Percentiles rank a stretch among this genome's conserved stretches.
phyloP scores from a whole-genome alignment of 2,113 vertebrate genomes.

The Solenodon paradoxus region DNA sequence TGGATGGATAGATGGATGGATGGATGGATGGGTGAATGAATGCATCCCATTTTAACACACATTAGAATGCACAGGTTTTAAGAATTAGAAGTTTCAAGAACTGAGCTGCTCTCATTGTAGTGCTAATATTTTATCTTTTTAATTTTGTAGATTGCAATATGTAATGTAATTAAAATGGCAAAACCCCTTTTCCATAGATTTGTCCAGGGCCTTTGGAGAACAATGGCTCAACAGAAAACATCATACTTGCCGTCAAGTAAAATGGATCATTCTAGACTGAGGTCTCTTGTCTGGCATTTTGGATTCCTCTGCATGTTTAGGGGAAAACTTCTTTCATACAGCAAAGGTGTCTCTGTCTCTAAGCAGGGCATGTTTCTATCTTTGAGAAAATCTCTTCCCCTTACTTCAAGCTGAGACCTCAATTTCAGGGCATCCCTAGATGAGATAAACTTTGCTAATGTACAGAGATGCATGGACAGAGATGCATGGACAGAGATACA shows the following conservation, averaged over 20 bases:
- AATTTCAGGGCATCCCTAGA: not conserved
- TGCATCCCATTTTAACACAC: not conserved
- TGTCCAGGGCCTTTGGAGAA: conserved; percentile 59
- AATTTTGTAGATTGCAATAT: conserved; percentile 42
- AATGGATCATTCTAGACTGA: conserved; percentile 50
- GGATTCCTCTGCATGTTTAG: not conserved
- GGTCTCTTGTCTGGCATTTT: conserved; percentile 5
- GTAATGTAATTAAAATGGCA: not conserved
- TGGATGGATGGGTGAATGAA: not conserved
- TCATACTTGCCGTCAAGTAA: conserved; percentile 58
- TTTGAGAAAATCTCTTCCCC: conserved; percentile 1
- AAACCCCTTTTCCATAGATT: conserved; percentile 57
- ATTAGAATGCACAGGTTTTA: not conserved
- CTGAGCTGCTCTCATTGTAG: not conserved
- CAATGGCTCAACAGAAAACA: conserved; percentile 61
- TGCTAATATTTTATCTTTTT: conserved; percentile 44
- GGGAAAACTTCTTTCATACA: not conserved
- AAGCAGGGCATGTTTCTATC: not conserved
- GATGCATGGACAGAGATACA: not conserved
- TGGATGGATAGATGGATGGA: no score
- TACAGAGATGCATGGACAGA: no score
- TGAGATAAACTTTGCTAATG: not conserved
- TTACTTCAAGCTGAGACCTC: conserved; percentile 47
- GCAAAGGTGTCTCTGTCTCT: conserved; percentile 12
- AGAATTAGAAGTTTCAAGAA: not conserved